phyloP scores from a whole-genome alignment of 2,888 invertebrate species.

The Linyphia triangularis region DNA sequence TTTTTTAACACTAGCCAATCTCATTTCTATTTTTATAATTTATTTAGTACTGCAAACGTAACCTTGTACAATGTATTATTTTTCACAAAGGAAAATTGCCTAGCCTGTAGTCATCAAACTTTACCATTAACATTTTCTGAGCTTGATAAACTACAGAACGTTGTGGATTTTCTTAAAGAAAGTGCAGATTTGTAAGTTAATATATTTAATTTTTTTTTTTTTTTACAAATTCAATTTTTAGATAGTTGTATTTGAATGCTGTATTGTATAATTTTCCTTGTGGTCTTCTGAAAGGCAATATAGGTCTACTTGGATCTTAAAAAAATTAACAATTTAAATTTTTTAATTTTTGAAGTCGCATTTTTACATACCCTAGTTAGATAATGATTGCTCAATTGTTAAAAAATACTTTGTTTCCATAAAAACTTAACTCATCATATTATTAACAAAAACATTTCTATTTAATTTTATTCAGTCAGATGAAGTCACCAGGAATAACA shows the following conservation, averaged over 20 bases:
- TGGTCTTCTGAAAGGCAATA: too few species aligned
- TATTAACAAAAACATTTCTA: not conserved
- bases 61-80: not conserved
- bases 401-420: too few species aligned
- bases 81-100: slow-evolving; percentile 84
- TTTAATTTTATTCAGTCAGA: slow-evolving; percentile 83
- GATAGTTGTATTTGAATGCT: not conserved
- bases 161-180: slow-evolving; percentile 90
- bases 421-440: too few species aligned
- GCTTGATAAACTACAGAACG: slow-evolving; percentile 86
- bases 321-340: too few species aligned
- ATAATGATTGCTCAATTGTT: too few species aligned
- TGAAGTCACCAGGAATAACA: slow-evolving; percentile 92
- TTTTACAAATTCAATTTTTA: not conserved
- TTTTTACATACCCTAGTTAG: too few species aligned
- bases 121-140: slow-evolving; percentile 78
- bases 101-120: slow-evolving; percentile 88
- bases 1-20: too few species aligned
- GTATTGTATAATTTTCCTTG: too few species aligned
- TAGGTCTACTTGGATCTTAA: too few species aligned
- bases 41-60: too few species aligned
- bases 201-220: not conserved
- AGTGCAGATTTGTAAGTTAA: slow-evolving; percentile 84
- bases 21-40: too few species aligned
- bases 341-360: too few species aligned